Evolutionary conservation across 2,113 vertebrate species (phyloP).

Genomic region (Glaucomys volans): DNA sequence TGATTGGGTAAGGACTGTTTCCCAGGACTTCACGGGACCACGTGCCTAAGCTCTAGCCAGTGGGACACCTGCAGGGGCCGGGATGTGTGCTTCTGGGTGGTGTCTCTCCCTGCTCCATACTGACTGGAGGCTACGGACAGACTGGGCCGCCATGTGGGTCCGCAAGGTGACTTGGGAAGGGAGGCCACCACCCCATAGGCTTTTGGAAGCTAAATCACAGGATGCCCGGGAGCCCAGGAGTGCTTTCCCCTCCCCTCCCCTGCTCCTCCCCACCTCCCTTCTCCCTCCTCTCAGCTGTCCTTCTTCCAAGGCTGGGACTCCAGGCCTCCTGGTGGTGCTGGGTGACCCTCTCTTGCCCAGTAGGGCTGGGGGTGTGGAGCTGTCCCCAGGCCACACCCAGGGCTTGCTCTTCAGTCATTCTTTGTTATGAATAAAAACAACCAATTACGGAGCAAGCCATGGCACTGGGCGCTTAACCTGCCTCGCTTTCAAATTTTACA

Average conservation of each 20-base stretch:
- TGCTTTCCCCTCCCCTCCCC: background rate
- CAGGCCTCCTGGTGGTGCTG: no score
- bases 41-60: background rate
- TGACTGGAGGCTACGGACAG: background rate
- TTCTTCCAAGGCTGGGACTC: background rate
- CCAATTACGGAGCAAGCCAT: background rate
- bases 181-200: background rate
- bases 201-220: background rate
- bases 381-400: background rate
- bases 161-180: background rate
- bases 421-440: constrained; percentile 16
- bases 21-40: background rate
- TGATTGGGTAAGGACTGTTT: background rate
- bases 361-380: background rate
- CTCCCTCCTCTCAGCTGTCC: background rate
- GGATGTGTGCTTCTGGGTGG: no score
- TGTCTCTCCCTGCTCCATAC: accelerated
- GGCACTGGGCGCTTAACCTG: background rate
- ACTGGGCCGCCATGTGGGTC: no score
- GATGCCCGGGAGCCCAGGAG: accelerated
- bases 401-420: background rate
- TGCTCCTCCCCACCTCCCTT: accelerated
- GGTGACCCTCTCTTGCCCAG: no score
- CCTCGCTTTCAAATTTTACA: background rate
- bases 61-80: background rate